Evolutionary conservation across 2,888 invertebrate genomes (phyloP).

Genomic region (Drosophila mettleri): DNA sequence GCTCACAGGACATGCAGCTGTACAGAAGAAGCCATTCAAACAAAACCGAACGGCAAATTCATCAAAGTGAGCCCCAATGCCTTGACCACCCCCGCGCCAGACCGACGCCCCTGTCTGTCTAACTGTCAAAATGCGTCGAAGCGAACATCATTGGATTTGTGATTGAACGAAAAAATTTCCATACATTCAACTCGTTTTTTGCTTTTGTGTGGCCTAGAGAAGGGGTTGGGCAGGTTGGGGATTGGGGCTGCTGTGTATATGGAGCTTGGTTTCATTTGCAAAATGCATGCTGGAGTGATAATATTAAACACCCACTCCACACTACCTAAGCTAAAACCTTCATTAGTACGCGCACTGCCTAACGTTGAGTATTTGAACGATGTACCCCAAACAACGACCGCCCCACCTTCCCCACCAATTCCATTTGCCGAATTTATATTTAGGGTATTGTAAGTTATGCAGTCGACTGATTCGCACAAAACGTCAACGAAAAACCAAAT

Average conservation of each 20-base stretch:
- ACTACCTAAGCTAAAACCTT: slow-evolving; percentile 46
- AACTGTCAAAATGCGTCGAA: slow-evolving; percentile 84
- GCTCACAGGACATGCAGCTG: slow-evolving; percentile 22
- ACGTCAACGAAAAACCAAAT: slow-evolving; percentile 50
- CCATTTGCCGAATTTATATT: slow-evolving; percentile 73
- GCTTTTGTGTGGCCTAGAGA: slow-evolving; percentile 15
- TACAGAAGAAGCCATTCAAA: slow-evolving; percentile 59
- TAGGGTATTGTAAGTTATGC: slow-evolving; percentile 83
- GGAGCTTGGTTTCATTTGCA: slow-evolving; percentile 61
- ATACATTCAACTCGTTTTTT: slow-evolving; percentile 70
- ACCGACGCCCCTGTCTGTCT: slow-evolving; percentile 47
- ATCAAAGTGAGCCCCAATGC: slow-evolving; percentile 58
- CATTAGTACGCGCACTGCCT: slow-evolving; percentile 57
- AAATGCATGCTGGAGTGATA: slow-evolving; percentile 78
- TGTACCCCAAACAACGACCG: background rate
- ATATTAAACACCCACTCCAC: slow-evolving; percentile 45
- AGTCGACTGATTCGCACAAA: slow-evolving; percentile 81
- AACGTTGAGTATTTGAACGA: slow-evolving; percentile 13
- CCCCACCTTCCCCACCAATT: background rate
- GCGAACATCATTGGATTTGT: slow-evolving; percentile 84
- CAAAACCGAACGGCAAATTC: slow-evolving; percentile 71
- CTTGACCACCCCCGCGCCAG: background rate
- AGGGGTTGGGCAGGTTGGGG: background rate
- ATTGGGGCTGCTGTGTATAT: background rate
- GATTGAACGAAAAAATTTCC: slow-evolving; percentile 79